A percentile compares a stretch with the other conserved stretches of the same genome.
Conservation (phyloP, 2,113 vertebrate genomes). For the Emydura subglobosa region DNA sequence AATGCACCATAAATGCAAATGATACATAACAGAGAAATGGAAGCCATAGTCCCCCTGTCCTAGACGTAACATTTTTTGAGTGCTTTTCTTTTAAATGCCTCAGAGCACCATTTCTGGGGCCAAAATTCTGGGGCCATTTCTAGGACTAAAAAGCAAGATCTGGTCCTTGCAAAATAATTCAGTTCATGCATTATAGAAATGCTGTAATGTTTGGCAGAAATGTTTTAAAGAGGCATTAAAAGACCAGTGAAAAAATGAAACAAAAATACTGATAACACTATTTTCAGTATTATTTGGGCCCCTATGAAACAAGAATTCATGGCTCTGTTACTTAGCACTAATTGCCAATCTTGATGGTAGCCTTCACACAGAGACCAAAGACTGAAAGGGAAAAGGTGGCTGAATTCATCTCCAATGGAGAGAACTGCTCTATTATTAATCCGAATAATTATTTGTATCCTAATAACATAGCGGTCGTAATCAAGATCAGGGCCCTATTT, state of each 20-base stretch:
- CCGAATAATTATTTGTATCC: constrained; percentile 41
- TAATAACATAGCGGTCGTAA: constrained; percentile 5
- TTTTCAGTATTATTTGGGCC: constrained; percentile 36
- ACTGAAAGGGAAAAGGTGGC: constrained; percentile 61
- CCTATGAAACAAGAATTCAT: constrained; percentile 49
- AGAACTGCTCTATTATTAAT: constrained; percentile 31
- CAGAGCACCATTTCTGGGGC: background rate
- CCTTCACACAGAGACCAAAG: constrained; percentile 63
- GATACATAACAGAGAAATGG: background rate
- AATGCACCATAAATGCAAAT: constrained; percentile 42
- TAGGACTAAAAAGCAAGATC: constrained; percentile 31
- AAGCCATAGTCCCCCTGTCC: background rate
- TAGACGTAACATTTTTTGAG: constrained; percentile 3
- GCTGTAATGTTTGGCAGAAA: constrained; percentile 32
- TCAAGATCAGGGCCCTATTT: constrained; percentile 13
- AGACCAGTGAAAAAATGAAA: constrained; percentile 38
- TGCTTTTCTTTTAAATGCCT: background rate
- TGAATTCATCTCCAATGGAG: constrained; percentile 55
- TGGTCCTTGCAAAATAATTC: constrained; percentile 4
- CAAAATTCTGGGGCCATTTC: constrained; percentile 1
- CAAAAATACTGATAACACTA: background rate
- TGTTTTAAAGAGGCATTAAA: constrained; percentile 27
- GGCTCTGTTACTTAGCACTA: constrained; percentile 50
- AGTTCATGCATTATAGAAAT: background rate
- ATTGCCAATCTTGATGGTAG: constrained; percentile 52